phyloP scores from a whole-genome alignment of 2,888 invertebrate genomes.

The Agelastica alni region DNA sequence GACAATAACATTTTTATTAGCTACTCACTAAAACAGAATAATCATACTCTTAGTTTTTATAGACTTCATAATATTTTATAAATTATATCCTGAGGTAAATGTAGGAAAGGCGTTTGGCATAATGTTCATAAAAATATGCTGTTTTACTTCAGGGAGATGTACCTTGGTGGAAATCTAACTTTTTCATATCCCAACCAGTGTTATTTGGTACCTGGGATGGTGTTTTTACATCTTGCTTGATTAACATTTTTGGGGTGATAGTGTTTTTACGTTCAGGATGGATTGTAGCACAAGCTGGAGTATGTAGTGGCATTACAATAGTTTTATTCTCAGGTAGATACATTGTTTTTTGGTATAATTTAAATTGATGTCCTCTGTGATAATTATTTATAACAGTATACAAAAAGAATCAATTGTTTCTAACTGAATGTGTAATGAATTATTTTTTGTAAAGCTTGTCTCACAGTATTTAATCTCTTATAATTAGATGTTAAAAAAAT shows the following conservation, averaged over 20 bases:
- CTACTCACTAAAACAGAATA: too few species aligned
- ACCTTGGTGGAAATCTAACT: constrained; percentile 97
- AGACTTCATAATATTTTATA: too few species aligned
- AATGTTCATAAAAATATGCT: not conserved
- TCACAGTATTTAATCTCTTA: too few species aligned
- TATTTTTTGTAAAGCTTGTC: too few species aligned
- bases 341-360: constrained; percentile 22
- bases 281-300: constrained; percentile 93
- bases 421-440: too few species aligned
- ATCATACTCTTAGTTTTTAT: too few species aligned
- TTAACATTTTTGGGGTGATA: constrained; percentile 97
- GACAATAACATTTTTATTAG: too few species aligned
- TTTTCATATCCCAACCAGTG: constrained; percentile 94
- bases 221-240: constrained; percentile 95
- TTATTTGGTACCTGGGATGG: constrained; percentile 98
- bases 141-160: constrained; percentile 67
- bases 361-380: too few species aligned
- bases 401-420: too few species aligned
- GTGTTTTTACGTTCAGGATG: constrained; percentile 96
- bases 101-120: not conserved
- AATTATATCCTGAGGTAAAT: not conserved
- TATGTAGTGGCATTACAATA: constrained; percentile 78
- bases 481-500: too few species aligned
- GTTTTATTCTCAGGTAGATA: constrained; percentile 75
- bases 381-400: too few species aligned